These are phyloP conservation scores for Galerucella pusilla DNA, from an alignment of 2,888 invertebrate species.

Conservation along the genomic window DNA sequence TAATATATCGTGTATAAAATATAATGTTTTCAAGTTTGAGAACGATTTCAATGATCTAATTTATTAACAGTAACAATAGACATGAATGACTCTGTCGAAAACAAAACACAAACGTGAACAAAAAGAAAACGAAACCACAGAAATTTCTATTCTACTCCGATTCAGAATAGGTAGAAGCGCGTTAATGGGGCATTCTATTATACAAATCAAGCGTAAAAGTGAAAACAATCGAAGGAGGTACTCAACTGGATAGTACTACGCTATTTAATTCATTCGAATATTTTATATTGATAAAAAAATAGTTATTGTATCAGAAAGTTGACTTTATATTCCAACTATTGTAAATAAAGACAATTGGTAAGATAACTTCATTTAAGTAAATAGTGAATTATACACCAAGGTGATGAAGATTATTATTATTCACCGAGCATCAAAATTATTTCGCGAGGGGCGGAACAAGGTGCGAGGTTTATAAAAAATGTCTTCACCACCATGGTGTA, in stretches of 20 bases:
- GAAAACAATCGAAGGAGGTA: constrained; percentile 30
- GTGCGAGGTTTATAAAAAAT: too few relatives aligned
- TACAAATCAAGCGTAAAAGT: constrained; percentile 35
- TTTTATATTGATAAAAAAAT: neutral
- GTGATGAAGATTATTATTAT: too few relatives aligned
- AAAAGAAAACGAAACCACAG: neutral
- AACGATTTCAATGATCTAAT: too few relatives aligned
- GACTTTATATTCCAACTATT: neutral
- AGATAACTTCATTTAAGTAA: too few relatives aligned
- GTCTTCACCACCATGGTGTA: too few relatives aligned
- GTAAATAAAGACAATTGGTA: neutral
- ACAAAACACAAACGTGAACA: constrained; percentile 6
- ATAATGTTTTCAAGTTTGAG: too few relatives aligned
- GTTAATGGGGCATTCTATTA: constrained; percentile 32
- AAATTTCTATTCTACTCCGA: constrained; percentile 10
- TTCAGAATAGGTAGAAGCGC: constrained; percentile 15
- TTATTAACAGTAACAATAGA: neutral
- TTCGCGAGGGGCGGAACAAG: too few relatives aligned
- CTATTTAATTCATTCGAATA: neutral
- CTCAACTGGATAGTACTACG: constrained; percentile 7
- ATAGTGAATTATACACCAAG: too few relatives aligned
- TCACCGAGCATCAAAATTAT: too few relatives aligned
- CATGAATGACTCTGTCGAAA: constrained; percentile 1
- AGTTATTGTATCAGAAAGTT: neutral
- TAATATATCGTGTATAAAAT: too few relatives aligned